Conservation (phyloP, 2,113 vertebrate genomes). For the Pelecanus crispus region DNA sequence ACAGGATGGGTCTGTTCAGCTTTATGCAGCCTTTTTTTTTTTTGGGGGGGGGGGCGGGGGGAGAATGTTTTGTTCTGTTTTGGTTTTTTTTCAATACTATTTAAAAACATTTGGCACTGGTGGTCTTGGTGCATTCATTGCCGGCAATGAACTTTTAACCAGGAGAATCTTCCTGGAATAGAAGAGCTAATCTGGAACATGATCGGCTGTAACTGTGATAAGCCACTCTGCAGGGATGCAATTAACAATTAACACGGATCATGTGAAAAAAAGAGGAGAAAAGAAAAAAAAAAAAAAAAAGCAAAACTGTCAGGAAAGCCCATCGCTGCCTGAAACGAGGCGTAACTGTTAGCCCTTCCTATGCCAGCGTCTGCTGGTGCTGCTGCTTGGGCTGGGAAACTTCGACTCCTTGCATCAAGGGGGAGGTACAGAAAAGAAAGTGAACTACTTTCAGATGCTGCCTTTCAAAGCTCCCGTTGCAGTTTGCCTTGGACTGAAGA, state of each 20-base stretch:
- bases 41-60: fast-evolving
- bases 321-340: fast-evolving
- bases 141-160: background rate
- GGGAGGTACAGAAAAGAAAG: background rate
- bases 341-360: background rate
- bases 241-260: background rate
- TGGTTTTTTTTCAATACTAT: background rate
- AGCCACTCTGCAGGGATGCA: background rate
- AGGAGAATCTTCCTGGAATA: background rate
- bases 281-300: no score
- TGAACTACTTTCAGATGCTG: background rate
- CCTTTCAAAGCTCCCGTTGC: background rate
- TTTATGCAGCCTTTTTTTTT: background rate
- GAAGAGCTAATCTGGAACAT: background rate
- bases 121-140: background rate
- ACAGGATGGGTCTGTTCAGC: background rate
- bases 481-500: background rate
- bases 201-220: background rate
- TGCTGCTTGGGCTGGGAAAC: background rate
- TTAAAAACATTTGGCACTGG: background rate
- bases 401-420: constrained; percentile 52
- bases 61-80: background rate
- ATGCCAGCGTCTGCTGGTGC: background rate
- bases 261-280: no score
- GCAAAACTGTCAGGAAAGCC: background rate